Percentiles rank a stretch among this genome's conserved stretches.
Conservation (phyloP, 2,888 invertebrate species). For the Griposia aprilina region DNA sequence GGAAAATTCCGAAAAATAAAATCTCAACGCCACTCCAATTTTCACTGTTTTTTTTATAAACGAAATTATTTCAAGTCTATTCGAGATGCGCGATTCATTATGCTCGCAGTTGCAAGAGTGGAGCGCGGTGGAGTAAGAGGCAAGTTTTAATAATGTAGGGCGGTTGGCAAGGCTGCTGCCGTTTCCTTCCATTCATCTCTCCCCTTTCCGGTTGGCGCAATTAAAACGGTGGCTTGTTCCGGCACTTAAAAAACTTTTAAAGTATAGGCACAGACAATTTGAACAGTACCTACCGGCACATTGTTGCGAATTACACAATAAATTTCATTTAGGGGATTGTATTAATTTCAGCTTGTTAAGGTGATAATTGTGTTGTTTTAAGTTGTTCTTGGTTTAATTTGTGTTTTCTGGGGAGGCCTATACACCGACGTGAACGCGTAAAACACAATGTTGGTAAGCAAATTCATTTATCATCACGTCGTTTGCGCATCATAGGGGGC, state of each 20-base stretch:
- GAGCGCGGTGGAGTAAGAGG: constrained; percentile 84
- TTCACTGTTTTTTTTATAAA: constrained; percentile 69
- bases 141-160: constrained; percentile 90
- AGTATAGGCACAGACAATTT: constrained; percentile 87
- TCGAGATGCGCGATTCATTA: constrained; percentile 86
- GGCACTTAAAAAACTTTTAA: constrained; percentile 89
- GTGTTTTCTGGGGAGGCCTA: constrained; percentile 5
- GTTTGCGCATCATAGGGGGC: constrained; percentile 16
- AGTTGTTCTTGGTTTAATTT: constrained; percentile 55
- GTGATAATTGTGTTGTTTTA: constrained; percentile 63
- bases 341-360: constrained; percentile 69
- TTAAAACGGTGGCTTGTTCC: constrained; percentile 89
- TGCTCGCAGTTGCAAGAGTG: constrained; percentile 82
- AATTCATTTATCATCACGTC: constrained; percentile 42
- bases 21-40: constrained; percentile 68
- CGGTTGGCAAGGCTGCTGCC: constrained; percentile 87
- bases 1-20: constrained; percentile 65
- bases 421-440: not conserved
- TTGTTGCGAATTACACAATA: constrained; percentile 79
- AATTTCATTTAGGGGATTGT: constrained; percentile 72
- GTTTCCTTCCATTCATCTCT: constrained; percentile 89
- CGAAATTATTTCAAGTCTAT: constrained; percentile 82
- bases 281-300: constrained; percentile 78
- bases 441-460: constrained; percentile 9
- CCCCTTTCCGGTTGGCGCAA: constrained; percentile 89